These are phyloP conservation scores for Amiota mariae DNA, from an alignment of 2,888 invertebrate genomes.

Conservation along the genomic window DNA sequence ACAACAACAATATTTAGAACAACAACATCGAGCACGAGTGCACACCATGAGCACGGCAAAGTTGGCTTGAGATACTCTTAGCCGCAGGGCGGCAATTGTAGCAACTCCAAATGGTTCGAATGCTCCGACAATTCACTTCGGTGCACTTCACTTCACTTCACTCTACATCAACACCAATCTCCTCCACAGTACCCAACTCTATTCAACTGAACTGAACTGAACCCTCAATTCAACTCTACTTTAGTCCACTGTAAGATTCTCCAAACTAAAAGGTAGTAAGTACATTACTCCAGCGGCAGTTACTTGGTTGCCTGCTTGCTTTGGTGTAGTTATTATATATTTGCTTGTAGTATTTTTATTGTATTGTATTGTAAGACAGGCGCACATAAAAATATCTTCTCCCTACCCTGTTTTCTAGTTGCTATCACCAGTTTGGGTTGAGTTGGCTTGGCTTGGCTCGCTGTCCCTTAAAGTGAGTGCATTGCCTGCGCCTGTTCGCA, in stretches of 20 bases:
- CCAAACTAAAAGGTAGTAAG: no score
- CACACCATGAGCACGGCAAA: conserved; percentile 24
- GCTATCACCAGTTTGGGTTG: no score
- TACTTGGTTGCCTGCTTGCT: conserved; percentile 3
- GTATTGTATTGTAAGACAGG: conserved; percentile 14
- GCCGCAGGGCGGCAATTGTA: conserved; percentile 65
- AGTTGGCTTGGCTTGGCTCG: background rate
- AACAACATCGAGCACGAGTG: conserved; percentile 46
- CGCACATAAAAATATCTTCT: background rate
- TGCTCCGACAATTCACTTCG: no score
- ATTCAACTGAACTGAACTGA: background rate
- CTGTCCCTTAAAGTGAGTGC: no score
- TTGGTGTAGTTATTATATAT: conserved; percentile 4
- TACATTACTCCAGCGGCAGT: background rate
- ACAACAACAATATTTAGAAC: background rate
- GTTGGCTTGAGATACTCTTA: conserved; percentile 59
- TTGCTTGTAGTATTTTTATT: background rate
- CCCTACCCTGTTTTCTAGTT: background rate
- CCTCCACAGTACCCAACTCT: background rate
- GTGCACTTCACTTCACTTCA: conserved; percentile 45
- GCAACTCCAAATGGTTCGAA: conserved; percentile 9
- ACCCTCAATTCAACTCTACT: no score
- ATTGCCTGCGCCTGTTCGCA: conserved; percentile 5
- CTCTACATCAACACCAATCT: background rate
- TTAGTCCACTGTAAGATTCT: no score